Evolutionary conservation across 2,888 invertebrate species (phyloP), one percentile per base, ranked within the genome.

Genomic region (Tachina grossa): DNA sequence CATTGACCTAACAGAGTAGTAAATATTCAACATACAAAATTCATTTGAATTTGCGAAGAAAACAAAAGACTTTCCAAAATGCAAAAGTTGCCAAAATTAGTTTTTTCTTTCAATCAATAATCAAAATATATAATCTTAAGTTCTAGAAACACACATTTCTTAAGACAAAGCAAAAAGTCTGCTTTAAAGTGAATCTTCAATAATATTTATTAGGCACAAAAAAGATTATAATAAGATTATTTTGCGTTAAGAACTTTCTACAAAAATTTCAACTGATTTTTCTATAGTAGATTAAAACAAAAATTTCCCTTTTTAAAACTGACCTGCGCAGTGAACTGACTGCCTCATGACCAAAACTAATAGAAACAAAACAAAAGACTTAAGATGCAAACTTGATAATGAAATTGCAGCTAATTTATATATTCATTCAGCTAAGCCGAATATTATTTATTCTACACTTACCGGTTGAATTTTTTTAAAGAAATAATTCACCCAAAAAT

Each of bases 1-100:
- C 71, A 66, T n/a, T 77, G 83, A 83, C 77, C 83, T 41, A 77
- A 77, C 41, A 72, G 6, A 77, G 45, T 66, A 45, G 77, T 72
- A 77, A 83, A 77, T 83, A 72, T 66, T 75, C 59, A 59, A 77
- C 65, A 59, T 22, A 53, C 1, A 31, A 66, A 49, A 66, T 22
- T 72, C 16, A 51, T 59, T 19, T 45, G 8, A 22, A 10, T 43
- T 41, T 49, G 16, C 19, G 10, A 49, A 16, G 0, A 31, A 41
- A 47, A 31, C 45, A 10, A 51, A 61, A 22, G 14, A 47, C 31
- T 19, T 49, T 19, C 47, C 22, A 51, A 55, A 55, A 69, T 22
- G 31, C 31, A 31, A 41, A 31, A 57, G 22, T 49, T 31, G 31
- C 6, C 31, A 49, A 49, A 55, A 19, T 9, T 55, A n/a, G n/a